These are phyloP conservation scores for Cliona cf. orientalis DNA, from an alignment of 37 sponge, comb jelly and placozoan genomes.

Conservation along the genomic window DNA sequence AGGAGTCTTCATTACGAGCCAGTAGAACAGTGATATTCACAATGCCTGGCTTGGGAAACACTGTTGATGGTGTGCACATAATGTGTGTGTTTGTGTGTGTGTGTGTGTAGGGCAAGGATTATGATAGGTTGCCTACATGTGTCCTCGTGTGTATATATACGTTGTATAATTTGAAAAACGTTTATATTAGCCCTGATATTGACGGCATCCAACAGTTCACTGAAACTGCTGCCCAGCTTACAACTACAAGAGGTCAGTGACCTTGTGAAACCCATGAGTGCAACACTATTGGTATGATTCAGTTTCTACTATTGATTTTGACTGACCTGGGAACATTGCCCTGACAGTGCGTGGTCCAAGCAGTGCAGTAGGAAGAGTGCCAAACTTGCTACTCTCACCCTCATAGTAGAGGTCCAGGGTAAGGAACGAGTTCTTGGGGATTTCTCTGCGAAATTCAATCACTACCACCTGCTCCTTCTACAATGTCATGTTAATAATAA, in stretches of 20 bases:
- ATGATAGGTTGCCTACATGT: no score
- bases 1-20: background rate
- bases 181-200: no score
- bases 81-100: background rate
- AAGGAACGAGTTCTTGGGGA: slow-evolving; percentile 15
- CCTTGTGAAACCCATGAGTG: no score
- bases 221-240: no score
- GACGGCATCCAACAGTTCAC: no score
- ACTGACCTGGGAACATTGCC: slow-evolving; percentile 50
- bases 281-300: no score
- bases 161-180: no score
- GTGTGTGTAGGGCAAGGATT: background rate
- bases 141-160: no score
- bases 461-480: slow-evolving; percentile 45
- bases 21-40: slow-evolving; percentile 26
- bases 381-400: background rate
- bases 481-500: no score
- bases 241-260: no score
- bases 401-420: slow-evolving; percentile 18
- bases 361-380: slow-evolving; percentile 13
- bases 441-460: slow-evolving; percentile 26
- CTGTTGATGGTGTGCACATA: background rate
- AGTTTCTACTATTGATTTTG: no score
- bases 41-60: slow-evolving; percentile 23
- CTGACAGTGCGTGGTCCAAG: slow-evolving; percentile 34